Conservation (phyloP, 1,140 invertebrate species). For the Cyrtorhinus lividipennis region DNA sequence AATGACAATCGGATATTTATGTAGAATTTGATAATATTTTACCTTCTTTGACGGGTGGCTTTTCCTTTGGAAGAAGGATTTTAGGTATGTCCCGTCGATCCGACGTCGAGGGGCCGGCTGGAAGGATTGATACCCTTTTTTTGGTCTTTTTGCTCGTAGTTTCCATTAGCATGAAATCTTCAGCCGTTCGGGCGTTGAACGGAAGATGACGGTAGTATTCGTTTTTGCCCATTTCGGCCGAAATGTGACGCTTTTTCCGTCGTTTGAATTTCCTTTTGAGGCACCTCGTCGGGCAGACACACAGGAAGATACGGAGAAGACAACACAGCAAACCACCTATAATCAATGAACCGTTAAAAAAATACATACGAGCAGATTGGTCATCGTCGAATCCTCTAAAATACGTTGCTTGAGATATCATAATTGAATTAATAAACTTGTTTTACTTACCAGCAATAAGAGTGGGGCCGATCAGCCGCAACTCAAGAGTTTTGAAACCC, state of each 20-base stretch:
- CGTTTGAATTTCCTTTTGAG: constrained; percentile 20
- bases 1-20: too few species aligned
- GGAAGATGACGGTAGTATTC: constrained; percentile 27
- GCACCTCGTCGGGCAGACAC: constrained; percentile 42
- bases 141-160: constrained; percentile 18
- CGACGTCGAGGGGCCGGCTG: constrained; percentile 13
- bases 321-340: constrained; percentile 39
- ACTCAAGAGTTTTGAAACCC: constrained; percentile 70
- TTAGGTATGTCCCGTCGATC: constrained; percentile 16
- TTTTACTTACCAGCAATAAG: constrained; percentile 37
- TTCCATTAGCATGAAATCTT: constrained; percentile 22
- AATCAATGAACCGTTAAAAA: too few species aligned
- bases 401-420: neutral
- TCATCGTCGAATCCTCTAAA: too few species aligned
- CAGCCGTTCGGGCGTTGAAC: constrained; percentile 21
- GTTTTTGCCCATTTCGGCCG: constrained; percentile 15
- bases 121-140: constrained; percentile 23
- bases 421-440: neutral
- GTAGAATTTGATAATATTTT: neutral
- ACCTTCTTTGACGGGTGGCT: constrained; percentile 15
- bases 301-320: constrained; percentile 41
- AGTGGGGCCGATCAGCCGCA: constrained; percentile 67
- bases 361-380: too few species aligned
- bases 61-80: constrained; percentile 20
- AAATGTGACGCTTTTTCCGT: constrained; percentile 18